These are phyloP conservation scores for Limnodromus scolopaceus DNA, from an alignment of 2,797 vertebrate species.

Conservation along the genomic window DNA sequence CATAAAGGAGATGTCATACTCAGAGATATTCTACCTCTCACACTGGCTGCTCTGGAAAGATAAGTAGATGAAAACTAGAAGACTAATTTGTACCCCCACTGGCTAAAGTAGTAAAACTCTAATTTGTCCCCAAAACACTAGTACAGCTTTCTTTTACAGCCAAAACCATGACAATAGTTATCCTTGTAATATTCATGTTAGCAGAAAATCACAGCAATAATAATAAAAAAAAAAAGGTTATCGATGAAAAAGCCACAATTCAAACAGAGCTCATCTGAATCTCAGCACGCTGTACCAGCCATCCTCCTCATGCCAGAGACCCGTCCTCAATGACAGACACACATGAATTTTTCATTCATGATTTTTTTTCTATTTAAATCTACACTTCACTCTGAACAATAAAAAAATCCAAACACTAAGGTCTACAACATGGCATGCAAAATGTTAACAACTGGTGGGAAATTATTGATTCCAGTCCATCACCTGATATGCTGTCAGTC, in stretches of 20 bases:
- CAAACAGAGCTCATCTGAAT: neutral
- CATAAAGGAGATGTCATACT: neutral
- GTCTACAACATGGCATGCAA: neutral
- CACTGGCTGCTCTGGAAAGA: neutral
- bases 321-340: neutral
- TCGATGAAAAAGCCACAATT: neutral
- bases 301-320: neutral
- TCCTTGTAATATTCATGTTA: neutral
- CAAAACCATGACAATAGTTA: neutral
- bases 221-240: neutral
- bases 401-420: neutral
- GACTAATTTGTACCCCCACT: neutral
- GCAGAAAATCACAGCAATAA: neutral
- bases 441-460: neutral
- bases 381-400: neutral
- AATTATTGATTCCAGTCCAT: neutral
- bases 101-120: neutral
- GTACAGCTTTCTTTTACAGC: neutral
- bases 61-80: neutral
- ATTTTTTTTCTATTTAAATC: neutral
- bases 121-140: neutral
- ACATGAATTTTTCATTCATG: neutral
- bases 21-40: neutral
- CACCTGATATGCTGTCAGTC: neutral
- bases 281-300: neutral